phyloP scores from a whole-genome alignment of 2,888 invertebrate species.

The Corythucha ciliata region DNA sequence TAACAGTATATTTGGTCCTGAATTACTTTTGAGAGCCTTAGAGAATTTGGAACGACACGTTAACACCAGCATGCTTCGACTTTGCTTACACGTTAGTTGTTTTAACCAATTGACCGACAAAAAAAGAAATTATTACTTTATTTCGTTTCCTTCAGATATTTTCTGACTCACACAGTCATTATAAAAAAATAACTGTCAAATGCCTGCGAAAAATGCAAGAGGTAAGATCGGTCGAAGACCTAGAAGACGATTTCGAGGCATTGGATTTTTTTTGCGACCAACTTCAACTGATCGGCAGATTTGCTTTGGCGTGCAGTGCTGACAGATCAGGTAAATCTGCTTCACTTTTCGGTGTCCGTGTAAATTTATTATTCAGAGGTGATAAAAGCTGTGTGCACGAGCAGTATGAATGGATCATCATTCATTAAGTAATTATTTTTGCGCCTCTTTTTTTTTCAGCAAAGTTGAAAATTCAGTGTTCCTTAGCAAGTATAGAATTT shows the following conservation, averaged over 20 bases:
- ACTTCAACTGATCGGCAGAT: constrained; percentile 57
- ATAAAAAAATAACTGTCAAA: constrained; percentile 8
- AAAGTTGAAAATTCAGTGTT: constrained; percentile 52
- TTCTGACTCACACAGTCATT: neutral
- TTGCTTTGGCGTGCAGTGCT: constrained; percentile 55
- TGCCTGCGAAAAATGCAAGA: constrained; percentile 33
- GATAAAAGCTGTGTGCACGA: neutral
- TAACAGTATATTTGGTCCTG: too few species aligned
- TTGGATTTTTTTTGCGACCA: constrained; percentile 60
- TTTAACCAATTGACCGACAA: too few species aligned
- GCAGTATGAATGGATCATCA: neutral
- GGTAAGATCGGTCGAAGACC: constrained; percentile 39
- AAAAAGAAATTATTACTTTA: neutral
- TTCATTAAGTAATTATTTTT: constrained; percentile 7
- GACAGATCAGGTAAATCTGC: constrained; percentile 42
- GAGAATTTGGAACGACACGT: constrained; percentile 56
- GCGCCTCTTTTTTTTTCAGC: constrained; percentile 43
- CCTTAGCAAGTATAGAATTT: constrained; percentile 57
- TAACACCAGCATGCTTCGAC: constrained; percentile 52
- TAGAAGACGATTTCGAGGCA: constrained; percentile 49
- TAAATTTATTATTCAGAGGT: neutral
- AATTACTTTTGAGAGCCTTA: constrained; percentile 41
- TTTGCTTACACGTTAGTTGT: constrained; percentile 45
- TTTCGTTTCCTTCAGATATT: neutral
- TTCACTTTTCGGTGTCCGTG: constrained; percentile 10